phyloP scores from a whole-genome alignment of 53 echinoderm and acorn worm genomes.

The Patiria pectinifera region DNA sequence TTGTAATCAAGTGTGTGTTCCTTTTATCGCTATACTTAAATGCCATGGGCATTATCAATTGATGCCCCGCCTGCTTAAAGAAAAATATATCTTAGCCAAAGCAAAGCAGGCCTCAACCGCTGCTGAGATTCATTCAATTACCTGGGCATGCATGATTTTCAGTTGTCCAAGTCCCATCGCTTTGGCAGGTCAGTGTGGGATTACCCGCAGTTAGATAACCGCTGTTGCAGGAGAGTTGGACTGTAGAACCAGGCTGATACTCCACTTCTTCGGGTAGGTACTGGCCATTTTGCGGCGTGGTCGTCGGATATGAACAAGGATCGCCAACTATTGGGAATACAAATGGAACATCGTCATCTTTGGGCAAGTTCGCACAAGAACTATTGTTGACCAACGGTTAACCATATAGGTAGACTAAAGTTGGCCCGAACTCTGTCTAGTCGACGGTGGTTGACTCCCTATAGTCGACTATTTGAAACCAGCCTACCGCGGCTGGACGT shows the following conservation, averaged over 20 bases:
- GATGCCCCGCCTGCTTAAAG: no score
- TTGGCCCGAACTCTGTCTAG: no score
- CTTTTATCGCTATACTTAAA: no score
- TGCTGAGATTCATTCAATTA: background rate
- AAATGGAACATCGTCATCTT: background rate
- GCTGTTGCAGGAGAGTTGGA: slow-evolving; percentile 34
- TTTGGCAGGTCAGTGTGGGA: slow-evolving; percentile 10
- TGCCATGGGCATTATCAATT: no score
- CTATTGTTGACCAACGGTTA: no score
- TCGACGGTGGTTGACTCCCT: no score
- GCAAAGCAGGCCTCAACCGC: background rate
- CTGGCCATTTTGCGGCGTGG: background rate
- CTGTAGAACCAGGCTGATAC: slow-evolving; percentile 22
- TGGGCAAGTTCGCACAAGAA: no score
- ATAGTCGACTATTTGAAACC: no score
- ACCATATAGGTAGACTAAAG: no score
- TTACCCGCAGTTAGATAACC: slow-evolving; percentile 13
- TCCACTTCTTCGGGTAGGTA: background rate
- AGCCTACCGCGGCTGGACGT: no score
- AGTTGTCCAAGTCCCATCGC: slow-evolving; percentile 43
- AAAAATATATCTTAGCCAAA: no score
- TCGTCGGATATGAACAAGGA: slow-evolving; percentile 23
- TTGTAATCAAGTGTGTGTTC: no score
- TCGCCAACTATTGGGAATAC: background rate
- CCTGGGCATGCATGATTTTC: slow-evolving; percentile 46